These are phyloP conservation scores for Spinibarbus caldwelli DNA, from an alignment of 2,797 vertebrate species.

Conservation along the genomic window DNA sequence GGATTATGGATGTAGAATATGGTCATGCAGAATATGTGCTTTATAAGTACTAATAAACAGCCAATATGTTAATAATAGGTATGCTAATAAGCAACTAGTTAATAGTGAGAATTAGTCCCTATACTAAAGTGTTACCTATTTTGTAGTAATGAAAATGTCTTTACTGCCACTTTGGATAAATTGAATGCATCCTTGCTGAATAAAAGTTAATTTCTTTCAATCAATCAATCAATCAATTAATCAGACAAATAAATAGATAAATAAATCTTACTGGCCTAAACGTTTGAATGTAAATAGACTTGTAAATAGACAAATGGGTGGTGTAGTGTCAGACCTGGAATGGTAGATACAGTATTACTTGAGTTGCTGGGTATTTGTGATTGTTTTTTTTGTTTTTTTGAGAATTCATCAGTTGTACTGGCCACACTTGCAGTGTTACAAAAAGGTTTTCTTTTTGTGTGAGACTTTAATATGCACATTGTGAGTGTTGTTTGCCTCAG, in stretches of 20 bases:
- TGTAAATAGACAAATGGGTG: not conserved
- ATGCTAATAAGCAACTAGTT: no score
- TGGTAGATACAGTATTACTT: not conserved
- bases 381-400: not conserved
- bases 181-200: not conserved
- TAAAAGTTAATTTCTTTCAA: not conserved
- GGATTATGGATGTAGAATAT: no score
- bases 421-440: not conserved
- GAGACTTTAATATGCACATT: not conserved
- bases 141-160: not conserved
- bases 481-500: not conserved
- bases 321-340: not conserved
- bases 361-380: not conserved
- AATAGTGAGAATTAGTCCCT: no score
- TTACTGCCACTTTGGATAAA: not conserved
- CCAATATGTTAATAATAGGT: no score
- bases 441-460: not conserved
- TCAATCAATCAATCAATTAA: not conserved
- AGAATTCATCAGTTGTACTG: slow-evolving; percentile 5
- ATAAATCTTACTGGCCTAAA: not conserved
- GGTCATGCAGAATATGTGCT: no score
- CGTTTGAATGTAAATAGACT: not conserved
- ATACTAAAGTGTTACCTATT: no score
- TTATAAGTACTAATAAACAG: no score
- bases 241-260: no score